Base-by-base conservation (phyloP, 2,888 invertebrate genomes). In the Folsomia manolachei region DNA sequence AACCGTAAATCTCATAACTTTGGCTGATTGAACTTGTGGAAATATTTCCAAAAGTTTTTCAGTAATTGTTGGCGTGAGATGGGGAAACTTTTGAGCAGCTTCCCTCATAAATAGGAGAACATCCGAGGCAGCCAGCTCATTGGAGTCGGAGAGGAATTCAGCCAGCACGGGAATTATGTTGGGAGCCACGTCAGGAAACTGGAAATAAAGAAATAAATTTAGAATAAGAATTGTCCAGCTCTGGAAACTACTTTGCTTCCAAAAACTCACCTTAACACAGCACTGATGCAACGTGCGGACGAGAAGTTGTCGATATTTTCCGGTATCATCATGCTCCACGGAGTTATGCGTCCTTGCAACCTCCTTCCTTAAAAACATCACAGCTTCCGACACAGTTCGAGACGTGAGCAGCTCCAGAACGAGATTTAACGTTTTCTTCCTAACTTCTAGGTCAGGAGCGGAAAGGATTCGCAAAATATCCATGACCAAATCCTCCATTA, bases 311-410 rank as follows among this genome's bases (percentile, higher is more conserved):
- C 96, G 88, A 85, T 99, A 99, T 85, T 93, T 94, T 77, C 94
- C 95, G 21, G 95, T 93, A 83, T 98, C 97, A 84, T 98, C 98
- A 82, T 94, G 93, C 82, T 96, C 96, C 11, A 86, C 86, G 1
- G 92, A 90, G 82, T 91, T 90, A 82, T 90, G 89, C 0, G 95
- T 96, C 84, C 96, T 92, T 19, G 93, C 88, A 0, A 97, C 94
- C 85, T 97, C 94, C 83, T 97, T 97, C 83, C 93, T 93, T 79
- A 97, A 86, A 71, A 96, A 91, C 72, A 92, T 86, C 24, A 97
- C 95, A 90, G 97, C 91, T 87, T 98, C 97, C 82, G 95, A 94
- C 67, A 97, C 95, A 83, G 95, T 97, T 18, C 97, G 88, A 0
- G 94, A 90, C 1, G 93, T 92, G 21, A 95, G 94, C 81, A 98